Evolutionary conservation across 2,797 vertebrate genomes (phyloP), one percentile per base, ranked within the genome.

Genomic region (Champsocephalus esox): DNA sequence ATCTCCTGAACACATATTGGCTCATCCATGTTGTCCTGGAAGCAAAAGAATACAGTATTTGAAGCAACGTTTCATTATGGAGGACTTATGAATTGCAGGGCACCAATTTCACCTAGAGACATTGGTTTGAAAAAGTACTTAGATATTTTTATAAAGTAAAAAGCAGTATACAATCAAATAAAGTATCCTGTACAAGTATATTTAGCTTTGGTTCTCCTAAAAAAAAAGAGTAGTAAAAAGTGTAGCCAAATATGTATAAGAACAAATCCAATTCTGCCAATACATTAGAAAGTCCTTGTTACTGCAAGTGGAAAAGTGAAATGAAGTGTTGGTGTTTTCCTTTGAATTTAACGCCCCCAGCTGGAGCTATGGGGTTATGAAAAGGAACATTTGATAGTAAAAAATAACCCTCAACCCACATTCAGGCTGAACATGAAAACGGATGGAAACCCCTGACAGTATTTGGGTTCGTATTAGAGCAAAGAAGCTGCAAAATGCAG

Each of bases 1-100:
- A 99, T 98, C 91, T 99, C 98, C 9, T 99, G 98, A 70, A 99
- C 97, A 48, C 97, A 96, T 60, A 99, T 98, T 0, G 97, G 97
- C 73, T 99, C 98, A 3, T 99, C 96, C 96, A 99, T 96, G 87
- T 94, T 99, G 90, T 98, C 97, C 98, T 99, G 90, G 32, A 73
- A 76, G 79, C 58, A 85, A 38, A 83, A 52, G 58, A 38, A 1
- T 24, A 28, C 34, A 11, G 51, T 14, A 45, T 55, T 70, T 76
- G 6, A 58, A 73, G 17, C 3, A 12, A 34, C 4, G 3, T 12
- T 16, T 5, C 48, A 68, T n/a, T 3, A 12, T 48, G n/a, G 8
- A 16, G 5, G 9, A 70, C 51, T 13, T 0, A 66, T 57, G 12
- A 70, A 2, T n/a, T 41, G 11, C 16, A 19, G 8, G 0, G 5